Percentiles rank a stretch among this genome's conserved stretches.
Conservation (phyloP, 2,888 invertebrate species). For the Phymatocera aterrima region DNA sequence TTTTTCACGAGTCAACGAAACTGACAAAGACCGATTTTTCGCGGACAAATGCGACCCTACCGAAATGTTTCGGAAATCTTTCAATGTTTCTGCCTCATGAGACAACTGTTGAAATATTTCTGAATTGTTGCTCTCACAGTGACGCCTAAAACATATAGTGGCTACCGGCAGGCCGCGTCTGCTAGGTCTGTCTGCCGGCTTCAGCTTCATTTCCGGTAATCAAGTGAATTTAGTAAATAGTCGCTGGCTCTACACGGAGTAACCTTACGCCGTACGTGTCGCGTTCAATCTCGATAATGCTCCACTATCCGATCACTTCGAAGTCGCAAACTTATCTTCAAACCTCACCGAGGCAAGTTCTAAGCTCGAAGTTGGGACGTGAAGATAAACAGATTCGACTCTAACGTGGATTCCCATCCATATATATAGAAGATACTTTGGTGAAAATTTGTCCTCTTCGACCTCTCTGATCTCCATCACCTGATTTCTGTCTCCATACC, state of each 20-base stretch:
- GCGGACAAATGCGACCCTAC: too few species aligned
- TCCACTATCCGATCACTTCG: conserved; percentile 12
- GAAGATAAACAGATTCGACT: conserved; percentile 23
- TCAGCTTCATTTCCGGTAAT: background rate
- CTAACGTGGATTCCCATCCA: background rate
- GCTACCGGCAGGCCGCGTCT: too few species aligned
- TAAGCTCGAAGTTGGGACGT: background rate
- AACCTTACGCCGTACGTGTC: background rate
- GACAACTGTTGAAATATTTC: too few species aligned
- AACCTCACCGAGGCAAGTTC: conserved; percentile 15
- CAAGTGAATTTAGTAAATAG: background rate
- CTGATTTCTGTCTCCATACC: conserved; percentile 7
- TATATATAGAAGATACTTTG: background rate
- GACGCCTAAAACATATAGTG: too few species aligned
- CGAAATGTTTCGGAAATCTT: too few species aligned
- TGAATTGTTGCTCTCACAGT: too few species aligned
- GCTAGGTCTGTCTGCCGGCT: too few species aligned
- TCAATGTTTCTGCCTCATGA: too few species aligned
- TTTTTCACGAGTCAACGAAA: too few species aligned
- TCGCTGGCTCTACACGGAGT: background rate
- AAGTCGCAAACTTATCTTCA: conserved; percentile 14
- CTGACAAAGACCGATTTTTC: too few species aligned
- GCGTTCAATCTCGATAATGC: conserved; percentile 15
- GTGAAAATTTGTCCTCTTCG: background rate
- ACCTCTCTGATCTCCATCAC: conserved; percentile 10